phyloP scores from a whole-genome alignment of 2,797 vertebrate species.

The Mus minutoides region DNA sequence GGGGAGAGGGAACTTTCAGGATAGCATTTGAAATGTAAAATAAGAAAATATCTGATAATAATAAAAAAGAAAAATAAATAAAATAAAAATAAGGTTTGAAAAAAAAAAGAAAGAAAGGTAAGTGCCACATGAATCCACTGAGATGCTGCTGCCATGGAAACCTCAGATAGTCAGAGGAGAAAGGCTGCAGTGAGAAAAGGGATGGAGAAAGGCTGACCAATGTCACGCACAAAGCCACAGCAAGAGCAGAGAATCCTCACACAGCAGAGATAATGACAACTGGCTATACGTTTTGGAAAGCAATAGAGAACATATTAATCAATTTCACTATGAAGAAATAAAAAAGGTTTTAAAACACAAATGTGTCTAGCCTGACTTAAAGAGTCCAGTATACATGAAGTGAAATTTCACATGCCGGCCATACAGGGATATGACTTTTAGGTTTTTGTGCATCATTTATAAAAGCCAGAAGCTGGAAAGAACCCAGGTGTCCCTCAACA shows the following conservation, averaged over 20 bases:
- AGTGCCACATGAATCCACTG: neutral
- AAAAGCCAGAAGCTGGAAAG: too few relatives aligned
- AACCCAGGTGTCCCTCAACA: too few relatives aligned
- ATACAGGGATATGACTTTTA: neutral
- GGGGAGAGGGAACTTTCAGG: too few relatives aligned
- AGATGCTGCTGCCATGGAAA: neutral
- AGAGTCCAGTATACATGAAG: neutral
- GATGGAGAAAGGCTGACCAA: neutral
- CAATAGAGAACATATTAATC: neutral
- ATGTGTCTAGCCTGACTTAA: neutral
- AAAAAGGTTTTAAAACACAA: neutral
- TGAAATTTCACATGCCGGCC: neutral
- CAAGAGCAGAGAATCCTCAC: neutral
- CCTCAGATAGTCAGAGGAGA: neutral
- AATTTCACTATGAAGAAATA: neutral
- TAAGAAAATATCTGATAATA: too few relatives aligned
- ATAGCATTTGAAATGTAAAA: too few relatives aligned
- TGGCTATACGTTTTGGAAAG: neutral
- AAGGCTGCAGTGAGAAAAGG: neutral
- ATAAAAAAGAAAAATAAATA: too few relatives aligned
- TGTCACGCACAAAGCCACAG: neutral
- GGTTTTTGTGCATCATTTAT: too few relatives aligned
- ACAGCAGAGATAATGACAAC: neutral
- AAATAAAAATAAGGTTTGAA: too few relatives aligned
- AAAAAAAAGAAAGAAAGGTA: too few relatives aligned